phyloP scores from a whole-genome alignment of 2,888 invertebrate species.

The Philaethria dido region DNA sequence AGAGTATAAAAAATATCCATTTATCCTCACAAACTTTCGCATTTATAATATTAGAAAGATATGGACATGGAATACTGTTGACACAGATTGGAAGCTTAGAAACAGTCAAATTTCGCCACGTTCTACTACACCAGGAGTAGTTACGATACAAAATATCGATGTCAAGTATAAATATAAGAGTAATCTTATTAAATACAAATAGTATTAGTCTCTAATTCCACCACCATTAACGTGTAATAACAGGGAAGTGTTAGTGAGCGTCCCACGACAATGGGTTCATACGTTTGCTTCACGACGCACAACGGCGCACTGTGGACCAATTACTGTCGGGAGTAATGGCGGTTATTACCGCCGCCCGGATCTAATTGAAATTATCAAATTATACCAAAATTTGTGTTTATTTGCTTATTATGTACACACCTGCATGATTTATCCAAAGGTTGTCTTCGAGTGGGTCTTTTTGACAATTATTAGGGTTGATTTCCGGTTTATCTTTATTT shows the following conservation, averaged over 20 bases:
- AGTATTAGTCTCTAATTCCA: neutral
- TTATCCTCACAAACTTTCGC: no score
- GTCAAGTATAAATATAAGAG: neutral
- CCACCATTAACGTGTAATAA: slow-evolving; percentile 1
- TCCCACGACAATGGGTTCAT: slow-evolving; percentile 10
- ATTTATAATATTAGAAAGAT: no score
- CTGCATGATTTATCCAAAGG: neutral
- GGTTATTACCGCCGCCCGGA: slow-evolving; percentile 1
- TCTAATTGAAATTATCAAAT: slow-evolving; percentile 21
- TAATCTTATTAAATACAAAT: neutral
- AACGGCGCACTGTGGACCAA: slow-evolving; percentile 5
- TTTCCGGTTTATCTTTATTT: neutral
- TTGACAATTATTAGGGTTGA: neutral
- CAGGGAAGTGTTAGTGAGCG: slow-evolving; percentile 5
- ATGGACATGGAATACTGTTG: no score
- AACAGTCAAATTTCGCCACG: neutral
- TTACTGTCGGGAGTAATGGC: slow-evolving; percentile 7
- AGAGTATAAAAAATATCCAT: no score
- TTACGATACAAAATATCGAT: neutral
- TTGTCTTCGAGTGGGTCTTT: neutral
- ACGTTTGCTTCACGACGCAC: slow-evolving; percentile 1
- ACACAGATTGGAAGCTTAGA: no score
- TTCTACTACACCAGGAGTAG: neutral
- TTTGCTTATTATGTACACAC: neutral
- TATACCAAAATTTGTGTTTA: slow-evolving; percentile 13